These are phyloP conservation scores for Jaculus jaculus DNA, from an alignment of 2,113 vertebrate genomes.

Conservation along the genomic window DNA sequence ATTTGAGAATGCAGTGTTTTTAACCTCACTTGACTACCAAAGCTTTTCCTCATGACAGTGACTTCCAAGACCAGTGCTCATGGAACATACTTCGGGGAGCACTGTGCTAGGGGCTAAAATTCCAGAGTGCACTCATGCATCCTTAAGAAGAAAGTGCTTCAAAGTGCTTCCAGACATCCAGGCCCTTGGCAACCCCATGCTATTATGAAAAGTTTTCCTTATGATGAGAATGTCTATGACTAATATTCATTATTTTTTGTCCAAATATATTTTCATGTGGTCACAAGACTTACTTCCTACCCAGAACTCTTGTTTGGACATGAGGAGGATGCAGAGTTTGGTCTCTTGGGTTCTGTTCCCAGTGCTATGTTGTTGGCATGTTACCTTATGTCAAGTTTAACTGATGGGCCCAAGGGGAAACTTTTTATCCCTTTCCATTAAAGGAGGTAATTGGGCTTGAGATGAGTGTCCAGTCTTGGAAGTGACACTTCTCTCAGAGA, in stretches of 20 bases:
- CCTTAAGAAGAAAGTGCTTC: not conserved
- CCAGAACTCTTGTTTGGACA: conserved; percentile 32
- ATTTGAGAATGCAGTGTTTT: not conserved
- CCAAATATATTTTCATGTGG: not conserved
- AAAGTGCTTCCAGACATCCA: not conserved
- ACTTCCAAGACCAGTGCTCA: not conserved
- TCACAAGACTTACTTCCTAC: conserved; percentile 44
- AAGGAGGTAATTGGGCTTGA: not conserved
- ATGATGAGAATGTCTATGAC: conserved; percentile 38
- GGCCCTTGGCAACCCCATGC: not conserved
- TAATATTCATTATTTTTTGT: conserved; percentile 57
- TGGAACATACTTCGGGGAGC: not conserved
- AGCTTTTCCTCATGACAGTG: not conserved
- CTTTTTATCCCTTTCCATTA: not conserved
- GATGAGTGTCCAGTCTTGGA: not conserved
- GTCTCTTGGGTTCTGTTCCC: not conserved
- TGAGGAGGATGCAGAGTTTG: conserved; percentile 7
- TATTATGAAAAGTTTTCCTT: conserved; percentile 13
- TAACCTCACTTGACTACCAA: not conserved
- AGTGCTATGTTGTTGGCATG: not conserved
- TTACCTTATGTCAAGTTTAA: not conserved
- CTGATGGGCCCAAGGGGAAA: not conserved
- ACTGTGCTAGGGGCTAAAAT: not conserved
- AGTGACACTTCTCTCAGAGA: not conserved
- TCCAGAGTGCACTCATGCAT: not conserved